Percentiles rank a stretch among this genome's conserved stretches.
phyloP scores from a whole-genome alignment of 1,140 invertebrate species.

The Brachionus paranguensis region DNA sequence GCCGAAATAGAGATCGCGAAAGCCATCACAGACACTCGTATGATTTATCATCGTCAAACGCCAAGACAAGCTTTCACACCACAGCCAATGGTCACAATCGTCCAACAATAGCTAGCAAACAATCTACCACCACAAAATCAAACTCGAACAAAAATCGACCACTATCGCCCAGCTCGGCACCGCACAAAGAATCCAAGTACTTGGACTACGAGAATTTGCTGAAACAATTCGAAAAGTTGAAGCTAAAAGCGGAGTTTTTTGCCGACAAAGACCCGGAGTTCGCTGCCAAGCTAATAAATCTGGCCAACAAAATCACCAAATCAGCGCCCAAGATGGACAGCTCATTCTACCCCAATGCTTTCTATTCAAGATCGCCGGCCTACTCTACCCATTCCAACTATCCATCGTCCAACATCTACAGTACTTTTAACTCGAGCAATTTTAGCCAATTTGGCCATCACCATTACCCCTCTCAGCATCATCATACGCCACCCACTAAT shows the following conservation, averaged over 20 bases:
- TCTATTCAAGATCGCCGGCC: background rate
- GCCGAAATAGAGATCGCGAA: constrained; percentile 13
- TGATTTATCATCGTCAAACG: background rate
- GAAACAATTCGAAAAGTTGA: constrained; percentile 20
- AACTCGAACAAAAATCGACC: background rate
- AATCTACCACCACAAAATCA: background rate
- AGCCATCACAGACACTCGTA: constrained; percentile 10
- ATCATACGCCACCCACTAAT: background rate
- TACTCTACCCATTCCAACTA: background rate
- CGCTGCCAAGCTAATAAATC: background rate
- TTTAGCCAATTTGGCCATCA: background rate
- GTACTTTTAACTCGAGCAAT: constrained; percentile 9
- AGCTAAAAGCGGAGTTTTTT: background rate
- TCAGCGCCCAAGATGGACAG: constrained; percentile 5
- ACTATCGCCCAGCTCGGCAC: background rate
- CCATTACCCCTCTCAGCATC: background rate
- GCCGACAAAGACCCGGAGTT: constrained; percentile 18
- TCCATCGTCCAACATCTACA: constrained; percentile 2
- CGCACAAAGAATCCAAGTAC: constrained; percentile 3
- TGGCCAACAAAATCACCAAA: constrained; percentile 14
- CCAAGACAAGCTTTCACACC: background rate
- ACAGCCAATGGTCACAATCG: background rate
- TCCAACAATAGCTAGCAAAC: constrained; percentile 9
- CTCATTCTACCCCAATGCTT: background rate
- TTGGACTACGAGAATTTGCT: constrained; percentile 5